Base-by-base conservation (phyloP, 2,888 invertebrate species). In the Anaspis maculata region DNA sequence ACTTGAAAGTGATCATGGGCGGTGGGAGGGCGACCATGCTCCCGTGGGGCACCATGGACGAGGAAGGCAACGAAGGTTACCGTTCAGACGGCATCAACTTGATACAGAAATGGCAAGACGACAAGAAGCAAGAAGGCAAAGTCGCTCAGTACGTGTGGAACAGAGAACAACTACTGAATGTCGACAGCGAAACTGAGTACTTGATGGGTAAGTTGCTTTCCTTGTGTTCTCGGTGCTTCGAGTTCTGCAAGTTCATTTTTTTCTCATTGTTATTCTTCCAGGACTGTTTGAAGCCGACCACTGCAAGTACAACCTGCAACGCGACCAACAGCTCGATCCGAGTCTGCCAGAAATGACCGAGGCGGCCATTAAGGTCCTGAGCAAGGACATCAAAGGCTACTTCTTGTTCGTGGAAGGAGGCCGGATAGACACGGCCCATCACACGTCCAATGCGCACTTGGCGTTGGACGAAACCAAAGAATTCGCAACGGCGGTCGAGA, bases 321-420 rank as follows among this genome's bases (percentile, higher is more conserved):
- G 76, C 2, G 61, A 68, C 36, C 49, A 57, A 0, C 49, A 54
- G n/a, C 64, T 62, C 10, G 74, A 77, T 39, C 90, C 90, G 0
- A 75, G 79, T 0, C 59, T 91, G 9, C 73, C 73, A 37, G 85
- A 89, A 57, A 86, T 91, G 88, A 83, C 84, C 0, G 70, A 72
- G 46, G 76, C 74, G 30, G 88, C 90, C 0, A 79, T 91, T 31
- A 69, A 79, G 46, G 66, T 85, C 10, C 63, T 91, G 30, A 1
- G 73, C 70, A 41, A 41, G 34, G 9, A 72, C 74, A 42, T 58
- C 64, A 70, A 81, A 6, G 88, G 88, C 1, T 89, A 71, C 57
- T 80, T 86, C 49, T 62, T 89, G n/a, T 79, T 88, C 57, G 77
- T 88, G 38, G 81, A 81, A 69, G 81, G 83, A 37, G 79, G 78